A percentile compares a stretch with the other conserved stretches of the same genome.
Conservation (phyloP, 2,797 vertebrate species). For the Pseudochirops cupreus region DNA sequence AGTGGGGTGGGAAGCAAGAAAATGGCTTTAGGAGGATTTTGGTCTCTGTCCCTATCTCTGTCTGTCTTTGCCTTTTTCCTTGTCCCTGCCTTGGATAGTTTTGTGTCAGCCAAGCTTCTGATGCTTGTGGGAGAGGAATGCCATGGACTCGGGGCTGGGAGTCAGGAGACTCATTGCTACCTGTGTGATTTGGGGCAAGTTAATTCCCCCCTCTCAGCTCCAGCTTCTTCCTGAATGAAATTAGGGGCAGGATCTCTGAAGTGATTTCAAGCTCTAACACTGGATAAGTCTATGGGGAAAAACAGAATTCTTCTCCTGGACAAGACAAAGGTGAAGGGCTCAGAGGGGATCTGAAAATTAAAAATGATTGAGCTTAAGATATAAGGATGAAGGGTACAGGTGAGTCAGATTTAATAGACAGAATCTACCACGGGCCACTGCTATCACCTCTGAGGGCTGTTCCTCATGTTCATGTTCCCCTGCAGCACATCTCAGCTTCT, state of each 20-base stretch:
- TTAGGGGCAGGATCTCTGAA: not conserved
- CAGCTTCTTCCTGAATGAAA: not conserved
- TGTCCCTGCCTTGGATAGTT: not conserved
- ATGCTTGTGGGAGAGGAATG: not conserved
- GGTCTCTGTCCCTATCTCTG: not conserved
- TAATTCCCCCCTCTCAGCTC: not conserved
- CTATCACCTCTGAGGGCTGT: not conserved
- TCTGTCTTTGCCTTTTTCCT: too few species aligned
- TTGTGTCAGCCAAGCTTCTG: not conserved
- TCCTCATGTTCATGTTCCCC: not conserved
- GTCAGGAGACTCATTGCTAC: not conserved
- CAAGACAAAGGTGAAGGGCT: not conserved
- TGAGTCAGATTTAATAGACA: not conserved
- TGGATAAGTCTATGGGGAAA: not conserved
- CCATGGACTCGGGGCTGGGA: not conserved
- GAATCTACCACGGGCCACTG: not conserved
- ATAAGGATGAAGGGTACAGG: not conserved
- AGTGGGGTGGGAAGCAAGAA: not conserved
- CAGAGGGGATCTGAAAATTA: not conserved
- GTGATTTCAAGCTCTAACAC: not conserved
- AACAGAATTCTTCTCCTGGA: not conserved
- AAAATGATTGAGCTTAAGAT: not conserved
- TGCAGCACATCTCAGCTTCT: not conserved
- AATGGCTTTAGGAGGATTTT: not conserved
- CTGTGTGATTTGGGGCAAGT: not conserved